phyloP scores from a whole-genome alignment of 2,113 vertebrate genomes.

The Oreocharis arfaki region DNA sequence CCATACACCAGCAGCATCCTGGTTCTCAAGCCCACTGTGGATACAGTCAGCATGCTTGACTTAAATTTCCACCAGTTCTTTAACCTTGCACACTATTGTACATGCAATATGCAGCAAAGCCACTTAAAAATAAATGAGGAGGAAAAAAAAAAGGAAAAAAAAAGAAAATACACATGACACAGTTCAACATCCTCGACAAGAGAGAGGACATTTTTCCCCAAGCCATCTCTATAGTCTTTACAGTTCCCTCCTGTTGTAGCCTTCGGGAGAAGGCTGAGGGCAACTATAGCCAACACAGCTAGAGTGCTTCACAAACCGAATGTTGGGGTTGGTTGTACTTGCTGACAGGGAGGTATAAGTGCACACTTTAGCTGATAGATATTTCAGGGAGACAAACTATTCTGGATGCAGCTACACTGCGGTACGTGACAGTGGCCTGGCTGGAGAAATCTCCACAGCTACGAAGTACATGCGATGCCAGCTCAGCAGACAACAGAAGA shows the following conservation, averaged over 20 bases:
- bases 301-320: not conserved
- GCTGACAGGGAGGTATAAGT: not conserved
- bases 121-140: not conserved
- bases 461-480: not conserved
- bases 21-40: not conserved
- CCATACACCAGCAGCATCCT: not conserved
- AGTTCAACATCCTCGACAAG: not conserved
- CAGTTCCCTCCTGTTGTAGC: not conserved
- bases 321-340: not conserved
- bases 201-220: not conserved
- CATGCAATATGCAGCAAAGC: not conserved
- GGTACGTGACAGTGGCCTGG: not conserved
- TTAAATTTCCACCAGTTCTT: not conserved
- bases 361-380: not conserved
- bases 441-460: not conserved
- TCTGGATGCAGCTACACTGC: not conserved
- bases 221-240: not conserved
- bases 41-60: not conserved
- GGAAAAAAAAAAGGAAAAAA: not conserved
- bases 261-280: not conserved
- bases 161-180: not conserved
- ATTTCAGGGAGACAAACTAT: not conserved
- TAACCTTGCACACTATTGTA: not conserved
- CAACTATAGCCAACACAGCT: not conserved
- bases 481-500: not conserved